Percentiles rank a stretch among this genome's conserved stretches.
Conservation (phyloP, 1,140 invertebrate species). For the Psix sp. region DNA sequence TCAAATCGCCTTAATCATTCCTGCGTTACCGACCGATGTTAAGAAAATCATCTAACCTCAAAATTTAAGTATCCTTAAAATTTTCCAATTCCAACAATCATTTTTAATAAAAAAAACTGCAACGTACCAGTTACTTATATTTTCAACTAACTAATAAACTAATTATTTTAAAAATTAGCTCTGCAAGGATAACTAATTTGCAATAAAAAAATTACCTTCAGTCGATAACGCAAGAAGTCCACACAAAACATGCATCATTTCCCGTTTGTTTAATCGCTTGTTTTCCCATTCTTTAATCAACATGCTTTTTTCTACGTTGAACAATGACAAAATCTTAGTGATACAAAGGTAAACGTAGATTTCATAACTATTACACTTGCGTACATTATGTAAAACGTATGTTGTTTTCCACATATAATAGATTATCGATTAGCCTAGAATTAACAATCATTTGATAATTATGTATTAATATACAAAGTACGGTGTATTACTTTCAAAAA, state of each 20-base stretch:
- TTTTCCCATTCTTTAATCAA: no score
- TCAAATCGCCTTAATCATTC: background rate
- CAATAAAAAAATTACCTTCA: no score
- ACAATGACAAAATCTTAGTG: conserved; percentile 59
- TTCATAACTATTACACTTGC: conserved; percentile 58
- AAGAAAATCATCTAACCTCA: background rate
- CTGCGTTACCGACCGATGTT: conserved; percentile 25
- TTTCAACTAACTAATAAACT: no score
- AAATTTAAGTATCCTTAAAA: no score
- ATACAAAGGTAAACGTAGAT: conserved; percentile 61
- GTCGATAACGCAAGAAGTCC: no score
- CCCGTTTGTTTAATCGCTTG: no score
- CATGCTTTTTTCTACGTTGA: background rate
- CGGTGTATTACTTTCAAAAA: conserved; percentile 76
- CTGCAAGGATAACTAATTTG: no score
- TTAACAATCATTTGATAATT: conserved; percentile 62
- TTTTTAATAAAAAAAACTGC: no score
- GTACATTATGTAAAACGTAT: conserved; percentile 61
- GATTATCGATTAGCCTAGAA: conserved; percentile 61
- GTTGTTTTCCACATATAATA: conserved; percentile 61
- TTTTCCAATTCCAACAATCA: no score
- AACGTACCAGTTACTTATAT: no score
- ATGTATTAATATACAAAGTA: conserved; percentile 70
- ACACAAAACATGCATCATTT: no score
- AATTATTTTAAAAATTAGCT: no score